Conservation (phyloP, 2,113 vertebrate species). For the Semnornis frantzii region DNA sequence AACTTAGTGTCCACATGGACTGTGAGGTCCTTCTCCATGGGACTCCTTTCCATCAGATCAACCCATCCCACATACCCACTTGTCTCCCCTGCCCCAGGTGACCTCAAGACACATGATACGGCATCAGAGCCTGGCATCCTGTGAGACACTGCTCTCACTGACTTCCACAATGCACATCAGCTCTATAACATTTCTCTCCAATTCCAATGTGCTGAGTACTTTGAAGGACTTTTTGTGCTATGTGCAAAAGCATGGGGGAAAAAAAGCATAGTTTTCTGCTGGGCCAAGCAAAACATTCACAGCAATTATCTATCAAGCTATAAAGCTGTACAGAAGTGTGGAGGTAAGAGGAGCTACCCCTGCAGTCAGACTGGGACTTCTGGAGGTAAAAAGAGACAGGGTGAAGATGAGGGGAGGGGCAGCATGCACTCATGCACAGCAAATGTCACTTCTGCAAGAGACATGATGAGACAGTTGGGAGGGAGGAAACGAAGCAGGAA, state of each 20-base stretch:
- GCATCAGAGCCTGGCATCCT: no score
- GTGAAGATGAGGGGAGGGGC: background rate
- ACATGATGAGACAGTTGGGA: background rate
- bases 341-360: background rate
- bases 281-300: background rate
- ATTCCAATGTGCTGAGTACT: no score
- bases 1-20: no score
- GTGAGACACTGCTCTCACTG: no score
- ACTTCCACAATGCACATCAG: no score
- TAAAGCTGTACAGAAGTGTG: background rate
- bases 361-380: background rate
- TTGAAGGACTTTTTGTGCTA: background rate
- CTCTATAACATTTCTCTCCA: no score
- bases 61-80: no score
- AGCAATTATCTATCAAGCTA: background rate
- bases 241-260: background rate
- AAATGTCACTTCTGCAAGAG: no score
- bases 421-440: background rate
- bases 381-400: background rate
- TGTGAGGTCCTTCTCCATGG: no score
- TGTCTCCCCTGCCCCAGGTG: no score
- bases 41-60: no score
- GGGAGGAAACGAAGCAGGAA: background rate
- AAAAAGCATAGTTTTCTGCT: background rate
- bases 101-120: no score